phyloP scores from a whole-genome alignment of 1,140 invertebrate species.

The Drosophila sulfurigaster region DNA sequence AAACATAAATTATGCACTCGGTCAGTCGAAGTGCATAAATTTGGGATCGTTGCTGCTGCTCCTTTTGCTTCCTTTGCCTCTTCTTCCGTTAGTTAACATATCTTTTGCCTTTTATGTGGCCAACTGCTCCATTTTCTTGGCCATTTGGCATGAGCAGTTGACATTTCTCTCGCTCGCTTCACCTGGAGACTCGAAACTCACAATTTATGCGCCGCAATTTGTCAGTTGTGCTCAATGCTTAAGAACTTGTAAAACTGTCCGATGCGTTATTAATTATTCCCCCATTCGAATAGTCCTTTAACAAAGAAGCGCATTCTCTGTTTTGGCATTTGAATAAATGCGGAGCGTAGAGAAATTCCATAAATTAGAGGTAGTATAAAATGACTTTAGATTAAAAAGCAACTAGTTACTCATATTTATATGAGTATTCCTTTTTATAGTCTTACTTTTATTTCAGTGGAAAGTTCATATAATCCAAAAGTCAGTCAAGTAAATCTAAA shows the following conservation, averaged over 20 bases:
- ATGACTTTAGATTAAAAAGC: too few relatives aligned
- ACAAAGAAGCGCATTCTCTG: background rate
- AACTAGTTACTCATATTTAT: too few relatives aligned
- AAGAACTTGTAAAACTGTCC: background rate
- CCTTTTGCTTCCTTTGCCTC: background rate
- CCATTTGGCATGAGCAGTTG: constrained; percentile 54
- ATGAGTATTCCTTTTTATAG: too few relatives aligned
- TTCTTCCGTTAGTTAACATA: constrained; percentile 64
- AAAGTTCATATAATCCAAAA: too few relatives aligned
- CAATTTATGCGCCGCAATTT: constrained; percentile 72
- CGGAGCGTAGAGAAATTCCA: background rate
- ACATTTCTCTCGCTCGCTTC: constrained; percentile 46
- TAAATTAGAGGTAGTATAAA: too few relatives aligned
- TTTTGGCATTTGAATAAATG: background rate
- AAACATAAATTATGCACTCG: constrained; percentile 28
- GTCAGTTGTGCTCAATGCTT: constrained; percentile 69
- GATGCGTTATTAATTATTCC: constrained; percentile 6
- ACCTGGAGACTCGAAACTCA: constrained; percentile 12
- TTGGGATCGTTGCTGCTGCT: constrained; percentile 30
- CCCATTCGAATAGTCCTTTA: too few relatives aligned
- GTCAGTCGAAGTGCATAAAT: constrained; percentile 50
- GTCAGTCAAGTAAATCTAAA: too few relatives aligned
- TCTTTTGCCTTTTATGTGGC: constrained; percentile 50
- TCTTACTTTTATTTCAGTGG: too few relatives aligned
- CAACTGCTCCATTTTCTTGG: constrained; percentile 57